Conservation (phyloP, 2,797 vertebrate genomes). For the Varecia variegata region DNA sequence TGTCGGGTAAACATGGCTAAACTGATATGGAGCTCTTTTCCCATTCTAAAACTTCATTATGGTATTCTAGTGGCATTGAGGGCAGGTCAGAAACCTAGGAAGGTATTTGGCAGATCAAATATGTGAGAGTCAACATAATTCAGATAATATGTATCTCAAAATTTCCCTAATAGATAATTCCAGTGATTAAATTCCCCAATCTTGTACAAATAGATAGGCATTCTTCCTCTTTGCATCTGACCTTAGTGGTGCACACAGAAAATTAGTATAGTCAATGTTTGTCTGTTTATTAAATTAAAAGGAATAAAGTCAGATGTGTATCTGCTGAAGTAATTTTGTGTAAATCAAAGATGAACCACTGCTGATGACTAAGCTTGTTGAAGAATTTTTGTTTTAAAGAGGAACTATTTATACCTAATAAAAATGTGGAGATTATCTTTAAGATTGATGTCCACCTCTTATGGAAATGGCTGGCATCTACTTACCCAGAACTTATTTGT, state of each 20-base stretch:
- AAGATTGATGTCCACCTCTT: background rate
- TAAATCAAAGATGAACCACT: background rate
- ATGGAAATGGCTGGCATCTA: background rate
- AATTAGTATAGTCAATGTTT: background rate
- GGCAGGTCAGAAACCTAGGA: background rate
- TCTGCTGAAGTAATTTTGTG: background rate
- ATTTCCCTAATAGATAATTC: background rate
- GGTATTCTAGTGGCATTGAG: background rate
- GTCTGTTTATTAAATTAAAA: background rate
- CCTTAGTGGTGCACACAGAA: background rate
- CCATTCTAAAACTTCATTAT: background rate
- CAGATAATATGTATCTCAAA: background rate
- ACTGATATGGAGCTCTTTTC: background rate
- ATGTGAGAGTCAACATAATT: background rate
- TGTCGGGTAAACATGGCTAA: background rate
- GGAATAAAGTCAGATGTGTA: background rate
- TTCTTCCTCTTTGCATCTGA: background rate
- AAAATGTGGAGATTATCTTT: background rate
- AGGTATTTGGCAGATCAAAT: background rate
- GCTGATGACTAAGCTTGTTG: background rate
- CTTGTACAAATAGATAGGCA: background rate
- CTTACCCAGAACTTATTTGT: background rate
- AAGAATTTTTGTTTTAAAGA: constrained; percentile 39
- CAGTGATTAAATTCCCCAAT: background rate
- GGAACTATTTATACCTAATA: background rate